phyloP scores from a whole-genome alignment of 1,140 invertebrate species.

The Cyclina sinensis region DNA sequence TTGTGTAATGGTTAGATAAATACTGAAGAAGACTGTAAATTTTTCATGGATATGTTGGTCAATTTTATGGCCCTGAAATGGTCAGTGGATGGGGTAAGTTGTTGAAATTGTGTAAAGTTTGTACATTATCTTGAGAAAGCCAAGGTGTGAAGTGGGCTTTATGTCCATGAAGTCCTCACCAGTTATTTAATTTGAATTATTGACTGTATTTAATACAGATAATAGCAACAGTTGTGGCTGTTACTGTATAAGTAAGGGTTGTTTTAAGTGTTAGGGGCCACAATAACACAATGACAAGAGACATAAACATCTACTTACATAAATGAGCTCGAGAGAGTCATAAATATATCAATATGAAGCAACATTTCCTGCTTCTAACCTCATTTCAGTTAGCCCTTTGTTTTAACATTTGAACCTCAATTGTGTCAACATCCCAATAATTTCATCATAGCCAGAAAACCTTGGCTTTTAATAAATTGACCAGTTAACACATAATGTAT shows the following conservation, averaged over 20 bases:
- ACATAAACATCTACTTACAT: too few relatives aligned
- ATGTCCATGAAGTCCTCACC: not conserved
- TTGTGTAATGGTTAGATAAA: not conserved
- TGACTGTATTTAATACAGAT: not conserved
- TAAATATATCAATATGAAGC: too few relatives aligned
- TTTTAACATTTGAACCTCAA: too few relatives aligned
- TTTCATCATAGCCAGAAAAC: too few relatives aligned
- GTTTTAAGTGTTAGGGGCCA: too few relatives aligned
- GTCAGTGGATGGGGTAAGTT: constrained; percentile 5
- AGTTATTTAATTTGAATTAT: constrained; percentile 7
- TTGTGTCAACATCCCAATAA: too few relatives aligned
- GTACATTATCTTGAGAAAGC: not conserved
- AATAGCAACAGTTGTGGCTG: not conserved
- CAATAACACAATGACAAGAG: too few relatives aligned
- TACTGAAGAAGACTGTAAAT: not conserved
- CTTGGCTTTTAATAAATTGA: not conserved
- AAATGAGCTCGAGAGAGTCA: too few relatives aligned
- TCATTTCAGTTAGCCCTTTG: not conserved
- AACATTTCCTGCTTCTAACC: too few relatives aligned
- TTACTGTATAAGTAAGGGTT: too few relatives aligned
- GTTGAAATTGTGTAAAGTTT: constrained; percentile 23
- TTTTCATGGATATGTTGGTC: not conserved
- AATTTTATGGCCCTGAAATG: constrained; percentile 3
- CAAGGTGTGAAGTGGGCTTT: not conserved
- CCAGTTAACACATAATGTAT: not conserved